Evolutionary conservation across 2,113 vertebrate species (phyloP).

Genomic region (Actinemys pallida): DNA sequence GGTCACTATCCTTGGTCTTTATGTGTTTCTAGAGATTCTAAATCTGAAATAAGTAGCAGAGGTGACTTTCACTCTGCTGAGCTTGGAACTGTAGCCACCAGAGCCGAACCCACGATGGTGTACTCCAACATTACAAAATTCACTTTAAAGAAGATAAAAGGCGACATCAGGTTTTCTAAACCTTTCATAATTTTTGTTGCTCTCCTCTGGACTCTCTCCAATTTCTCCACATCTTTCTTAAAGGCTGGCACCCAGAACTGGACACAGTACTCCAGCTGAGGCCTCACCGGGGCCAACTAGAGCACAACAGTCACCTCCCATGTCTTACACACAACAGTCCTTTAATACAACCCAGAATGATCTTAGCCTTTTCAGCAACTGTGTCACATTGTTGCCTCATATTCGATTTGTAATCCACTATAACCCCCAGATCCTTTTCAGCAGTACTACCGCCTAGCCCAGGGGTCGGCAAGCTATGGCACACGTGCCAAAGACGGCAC

Average conservation of each 20-base stretch:
- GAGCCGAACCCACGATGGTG: too few species aligned
- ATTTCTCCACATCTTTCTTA: neutral
- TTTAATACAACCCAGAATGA: neutral
- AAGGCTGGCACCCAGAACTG: neutral
- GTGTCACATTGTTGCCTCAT: neutral
- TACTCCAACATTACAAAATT: too few species aligned
- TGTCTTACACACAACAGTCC: neutral
- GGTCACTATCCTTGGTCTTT: too few species aligned
- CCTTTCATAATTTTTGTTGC: neutral
- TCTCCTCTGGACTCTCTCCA: neutral
- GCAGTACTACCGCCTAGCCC: neutral
- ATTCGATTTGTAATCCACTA: neutral
- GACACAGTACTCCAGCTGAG: neutral
- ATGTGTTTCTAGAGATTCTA: too few species aligned
- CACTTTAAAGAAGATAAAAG: too few species aligned
- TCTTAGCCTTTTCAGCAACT: neutral
- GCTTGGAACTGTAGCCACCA: too few species aligned
- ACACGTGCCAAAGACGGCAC: too few species aligned
- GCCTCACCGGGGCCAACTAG: too few species aligned
- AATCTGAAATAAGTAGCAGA: too few species aligned
- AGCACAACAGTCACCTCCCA: neutral
- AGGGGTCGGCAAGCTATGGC: too few species aligned
- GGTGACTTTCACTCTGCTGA: too few species aligned
- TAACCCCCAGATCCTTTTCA: neutral
- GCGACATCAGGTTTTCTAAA: neutral